A percentile compares a stretch with the other conserved stretches of the same genome.
Evolutionary conservation across 1,140 invertebrate species (phyloP).

Genomic region (Brachionus rubens): DNA sequence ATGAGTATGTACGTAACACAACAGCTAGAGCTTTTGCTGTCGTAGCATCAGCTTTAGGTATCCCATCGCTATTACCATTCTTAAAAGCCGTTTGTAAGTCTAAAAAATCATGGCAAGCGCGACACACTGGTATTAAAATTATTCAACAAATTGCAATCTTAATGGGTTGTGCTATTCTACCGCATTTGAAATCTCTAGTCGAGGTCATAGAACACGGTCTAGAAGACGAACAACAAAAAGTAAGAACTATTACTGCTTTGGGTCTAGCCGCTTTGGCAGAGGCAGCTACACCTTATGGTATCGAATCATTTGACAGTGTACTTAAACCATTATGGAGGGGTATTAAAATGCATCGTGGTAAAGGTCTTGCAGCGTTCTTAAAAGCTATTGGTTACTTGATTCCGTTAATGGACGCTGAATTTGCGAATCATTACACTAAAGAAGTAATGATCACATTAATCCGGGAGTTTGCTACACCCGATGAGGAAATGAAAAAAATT

Average conservation of each 20-base stretch:
- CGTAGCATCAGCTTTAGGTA: conserved; percentile 95
- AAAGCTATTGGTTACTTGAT: conserved; percentile 99
- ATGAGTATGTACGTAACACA: conserved; percentile 98
- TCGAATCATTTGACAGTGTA: conserved; percentile 98
- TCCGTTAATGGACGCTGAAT: conserved; percentile 98
- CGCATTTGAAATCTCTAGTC: conserved; percentile 93
- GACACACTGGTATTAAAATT: conserved; percentile 98
- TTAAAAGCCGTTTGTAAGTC: conserved; percentile 97
- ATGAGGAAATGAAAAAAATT: conserved; percentile 99
- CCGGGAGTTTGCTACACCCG: conserved; percentile 97
- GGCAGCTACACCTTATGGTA: conserved; percentile 97
- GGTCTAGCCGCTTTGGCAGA: conserved; percentile 92
- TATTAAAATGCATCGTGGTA: conserved; percentile 94
- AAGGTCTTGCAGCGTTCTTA: conserved; percentile 95
- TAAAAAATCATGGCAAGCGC: conserved; percentile 99
- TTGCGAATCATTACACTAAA: conserved; percentile 97
- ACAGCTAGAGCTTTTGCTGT: conserved; percentile 98
- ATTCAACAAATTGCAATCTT: conserved; percentile 99
- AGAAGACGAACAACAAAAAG: conserved; percentile 72
- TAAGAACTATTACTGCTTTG: conserved; percentile 92
- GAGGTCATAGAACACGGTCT: conserved; percentile 97
- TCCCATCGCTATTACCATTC: conserved; percentile 93
- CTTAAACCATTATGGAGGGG: conserved; percentile 98
- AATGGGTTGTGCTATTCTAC: conserved; percentile 98
- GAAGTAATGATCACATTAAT: conserved; percentile 99